Evolutionary conservation across 2,797 vertebrate genomes (phyloP).

Genomic region (Cirrhinus molitorella): DNA sequence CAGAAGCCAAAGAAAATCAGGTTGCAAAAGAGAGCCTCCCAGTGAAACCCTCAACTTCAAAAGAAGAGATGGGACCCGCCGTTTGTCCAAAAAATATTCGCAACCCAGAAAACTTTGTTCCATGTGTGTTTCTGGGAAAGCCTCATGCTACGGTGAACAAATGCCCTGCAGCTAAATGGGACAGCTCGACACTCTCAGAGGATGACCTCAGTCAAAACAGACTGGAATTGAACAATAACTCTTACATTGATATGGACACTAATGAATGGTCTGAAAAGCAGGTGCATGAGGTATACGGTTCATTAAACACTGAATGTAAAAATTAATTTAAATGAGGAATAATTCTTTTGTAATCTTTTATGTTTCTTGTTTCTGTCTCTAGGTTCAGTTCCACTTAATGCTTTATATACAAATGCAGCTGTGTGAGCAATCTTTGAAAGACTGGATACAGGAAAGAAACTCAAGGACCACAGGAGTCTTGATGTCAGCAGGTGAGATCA

Average conservation of each 20-base stretch:
- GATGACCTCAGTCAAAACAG: constrained; percentile 68
- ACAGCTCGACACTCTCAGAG: constrained; percentile 66
- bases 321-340: not conserved
- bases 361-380: constrained; percentile 11
- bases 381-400: constrained; percentile 93
- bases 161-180: constrained; percentile 73
- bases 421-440: constrained; percentile 92
- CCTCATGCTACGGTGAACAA: constrained; percentile 41
- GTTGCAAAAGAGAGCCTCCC: constrained; percentile 35
- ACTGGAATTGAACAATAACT: constrained; percentile 76
- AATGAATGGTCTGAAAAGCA: constrained; percentile 67
- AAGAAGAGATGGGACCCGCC: constrained; percentile 63
- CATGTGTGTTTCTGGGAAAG: constrained; percentile 80
- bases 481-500: constrained; percentile 43
- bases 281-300: constrained; percentile 71
- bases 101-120: constrained; percentile 76
- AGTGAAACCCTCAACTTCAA: constrained; percentile 55
- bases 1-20: constrained; percentile 57
- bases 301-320: not conserved
- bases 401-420: constrained; percentile 99
- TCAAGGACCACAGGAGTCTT: constrained; percentile 62
- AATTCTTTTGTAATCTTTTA: not conserved
- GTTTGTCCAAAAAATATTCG: constrained; percentile 69
- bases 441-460: constrained; percentile 93
- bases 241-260: constrained; percentile 65